These are phyloP conservation scores for Sussaba pulchella DNA, from an alignment of 2,888 invertebrate species.

Conservation along the genomic window DNA sequence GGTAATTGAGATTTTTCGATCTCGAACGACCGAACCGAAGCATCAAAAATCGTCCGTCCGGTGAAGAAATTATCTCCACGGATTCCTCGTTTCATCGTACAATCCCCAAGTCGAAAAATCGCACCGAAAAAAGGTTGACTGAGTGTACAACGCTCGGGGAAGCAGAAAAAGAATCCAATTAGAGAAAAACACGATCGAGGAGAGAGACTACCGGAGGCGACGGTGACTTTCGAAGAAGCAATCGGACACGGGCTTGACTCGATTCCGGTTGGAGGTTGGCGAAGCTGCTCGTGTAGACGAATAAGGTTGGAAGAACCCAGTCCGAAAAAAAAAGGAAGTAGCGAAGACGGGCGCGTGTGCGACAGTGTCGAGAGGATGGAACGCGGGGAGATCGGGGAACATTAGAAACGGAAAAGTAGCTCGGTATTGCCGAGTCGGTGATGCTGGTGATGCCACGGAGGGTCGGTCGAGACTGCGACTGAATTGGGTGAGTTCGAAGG, in stretches of 20 bases:
- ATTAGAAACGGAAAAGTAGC: constrained; percentile 63
- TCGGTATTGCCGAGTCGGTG: constrained; percentile 45
- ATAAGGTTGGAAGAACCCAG: constrained; percentile 50
- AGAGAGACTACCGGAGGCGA: constrained; percentile 42
- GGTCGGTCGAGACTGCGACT: constrained; percentile 53
- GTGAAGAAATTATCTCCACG: constrained; percentile 6
- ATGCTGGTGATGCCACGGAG: constrained; percentile 30
- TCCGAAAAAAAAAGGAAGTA: background rate
- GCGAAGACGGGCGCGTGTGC: constrained; percentile 1
- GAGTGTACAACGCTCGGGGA: constrained; percentile 36
- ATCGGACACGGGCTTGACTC: constrained; percentile 77
- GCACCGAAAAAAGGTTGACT: constrained; percentile 16
- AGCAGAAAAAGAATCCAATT: constrained; percentile 75
- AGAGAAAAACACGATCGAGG: constrained; percentile 70
- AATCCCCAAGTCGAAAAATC: constrained; percentile 36
- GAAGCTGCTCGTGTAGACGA: constrained; percentile 61
- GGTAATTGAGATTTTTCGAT: background rate
- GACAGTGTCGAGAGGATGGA: constrained; percentile 33
- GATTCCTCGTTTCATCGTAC: background rate
- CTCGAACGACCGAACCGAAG: background rate
- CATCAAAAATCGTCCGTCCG: background rate
- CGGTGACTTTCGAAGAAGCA: constrained; percentile 68
- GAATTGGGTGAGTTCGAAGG: constrained; percentile 64
- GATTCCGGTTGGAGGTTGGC: constrained; percentile 70
- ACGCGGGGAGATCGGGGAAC: constrained; percentile 57